Conservation (phyloP, 2,113 vertebrate genomes). For the Sorex araneus region DNA sequence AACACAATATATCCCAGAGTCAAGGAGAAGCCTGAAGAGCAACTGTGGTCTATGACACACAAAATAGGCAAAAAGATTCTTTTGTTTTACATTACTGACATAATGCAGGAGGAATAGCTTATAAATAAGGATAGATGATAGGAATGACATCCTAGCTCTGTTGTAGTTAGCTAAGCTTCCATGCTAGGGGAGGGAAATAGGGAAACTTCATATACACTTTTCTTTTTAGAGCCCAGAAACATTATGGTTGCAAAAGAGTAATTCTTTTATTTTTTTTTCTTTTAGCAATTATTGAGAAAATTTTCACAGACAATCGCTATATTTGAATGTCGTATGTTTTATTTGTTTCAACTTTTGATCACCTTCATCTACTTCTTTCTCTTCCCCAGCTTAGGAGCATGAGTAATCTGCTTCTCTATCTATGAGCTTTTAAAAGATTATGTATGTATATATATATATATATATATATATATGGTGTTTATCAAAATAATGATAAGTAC, state of each 20-base stretch:
- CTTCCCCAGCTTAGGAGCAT: not conserved
- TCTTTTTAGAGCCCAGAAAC: constrained; percentile 8
- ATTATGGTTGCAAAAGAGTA: not conserved
- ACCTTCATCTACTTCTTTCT: not conserved
- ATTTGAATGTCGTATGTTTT: constrained; percentile 6
- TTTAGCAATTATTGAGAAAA: constrained; percentile 38
- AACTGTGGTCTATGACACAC: not conserved
- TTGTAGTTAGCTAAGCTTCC: not conserved
- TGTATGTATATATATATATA: not conserved
- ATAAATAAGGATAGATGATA: not conserved
- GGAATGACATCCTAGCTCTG: not conserved
- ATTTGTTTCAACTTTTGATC: not conserved
- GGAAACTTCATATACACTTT: not conserved
- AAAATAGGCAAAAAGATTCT: not conserved
- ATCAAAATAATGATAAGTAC: no score
- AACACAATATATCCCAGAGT: not conserved
- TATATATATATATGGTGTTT: no score
- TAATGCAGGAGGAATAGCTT: not conserved
- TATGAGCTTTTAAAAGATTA: not conserved
- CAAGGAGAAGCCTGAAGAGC: not conserved
- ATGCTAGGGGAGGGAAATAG: not conserved
- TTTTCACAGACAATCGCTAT: not conserved
- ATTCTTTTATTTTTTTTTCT: not conserved
- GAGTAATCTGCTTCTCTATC: not conserved
- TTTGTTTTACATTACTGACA: not conserved